These are phyloP conservation scores for Meganola albula DNA, from an alignment of 2,888 invertebrate species.

Conservation along the genomic window DNA sequence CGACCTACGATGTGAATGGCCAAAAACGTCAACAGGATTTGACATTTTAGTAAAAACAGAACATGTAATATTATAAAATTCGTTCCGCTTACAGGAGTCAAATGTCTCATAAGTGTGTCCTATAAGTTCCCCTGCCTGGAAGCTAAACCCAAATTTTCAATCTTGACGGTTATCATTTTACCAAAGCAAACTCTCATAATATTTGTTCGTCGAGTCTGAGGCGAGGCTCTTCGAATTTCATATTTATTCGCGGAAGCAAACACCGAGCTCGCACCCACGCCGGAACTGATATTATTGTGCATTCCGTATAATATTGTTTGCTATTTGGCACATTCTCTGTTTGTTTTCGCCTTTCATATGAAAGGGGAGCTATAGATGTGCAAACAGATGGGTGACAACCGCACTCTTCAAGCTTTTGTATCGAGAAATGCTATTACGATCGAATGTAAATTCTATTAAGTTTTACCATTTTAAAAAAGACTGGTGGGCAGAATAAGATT, in stretches of 20 bases:
- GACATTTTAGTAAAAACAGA: no score
- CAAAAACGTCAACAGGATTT: no score
- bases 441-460: constrained; percentile 54
- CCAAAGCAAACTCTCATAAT: constrained; percentile 74
- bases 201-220: constrained; percentile 67
- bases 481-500: no score
- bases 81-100: no score
- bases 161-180: constrained; percentile 76
- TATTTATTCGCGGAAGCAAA: constrained; percentile 76
- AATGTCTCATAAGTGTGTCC: constrained; percentile 35
- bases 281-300: constrained; percentile 79
- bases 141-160: constrained; percentile 72
- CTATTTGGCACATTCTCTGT: constrained; percentile 77
- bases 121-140: constrained; percentile 51
- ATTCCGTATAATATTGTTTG: constrained; percentile 79
- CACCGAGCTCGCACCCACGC: constrained; percentile 53
- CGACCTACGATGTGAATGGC: no score
- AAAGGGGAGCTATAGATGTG: constrained; percentile 73
- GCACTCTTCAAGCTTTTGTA: constrained; percentile 56
- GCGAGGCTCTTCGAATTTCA: constrained; percentile 74
- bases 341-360: constrained; percentile 76
- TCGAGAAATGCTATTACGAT: constrained; percentile 60
- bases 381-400: constrained; percentile 70
- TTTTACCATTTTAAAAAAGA: constrained; percentile 4
- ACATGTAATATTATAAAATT: no score